Evolutionary conservation across 2,797 vertebrate species (phyloP), one percentile per base, ranked within the genome.

Genomic region (Crenuchus spilurus): DNA sequence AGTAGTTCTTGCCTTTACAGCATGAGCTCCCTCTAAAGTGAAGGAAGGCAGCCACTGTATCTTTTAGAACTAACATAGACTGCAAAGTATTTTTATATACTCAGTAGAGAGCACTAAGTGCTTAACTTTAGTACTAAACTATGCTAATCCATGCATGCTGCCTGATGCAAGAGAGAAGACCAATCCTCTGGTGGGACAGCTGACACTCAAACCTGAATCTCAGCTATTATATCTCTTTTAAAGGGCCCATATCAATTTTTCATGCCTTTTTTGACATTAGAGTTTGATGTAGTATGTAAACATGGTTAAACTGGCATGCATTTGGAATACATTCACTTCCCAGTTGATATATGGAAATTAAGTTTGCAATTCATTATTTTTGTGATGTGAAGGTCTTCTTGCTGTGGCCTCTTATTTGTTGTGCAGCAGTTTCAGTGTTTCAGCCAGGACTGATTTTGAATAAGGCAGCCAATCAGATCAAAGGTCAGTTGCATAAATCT

Each of bases 81-180:
- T 33, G n/a, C 30, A 28, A 57, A n/a, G 28, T n/a, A n/a, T 6
- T 16, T 33, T 31, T 16, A 33, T 24, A 11, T 35, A n/a, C 31
- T 58, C 49, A 52, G 16, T 16, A 5, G 42, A 46, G 41, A 26
- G 22, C 3, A 4, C 49, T 52, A 28, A 16, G 24, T 13, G 14
- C 24, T 14, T 13, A 5, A 24, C 18, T 20, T 49, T 49, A 20
- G 20, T n/a, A 8, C 28, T 55, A 55, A 30, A 28, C 26, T 14
- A 55, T 3, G 26, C 28, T 55, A 55, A 30, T 14, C 26, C 26
- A 55, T 3, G 26, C 26, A 30, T 4, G n/a, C 52, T 18, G 55
- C 6, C 69, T 82, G 61, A 74, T 70, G 54, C n/a, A 33, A 10
- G 16, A 22, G 49, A 80, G 81, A 72, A 81, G 82, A 83, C 79